Evolutionary conservation across 2,888 invertebrate genomes (phyloP).

Genomic region (Phyllotreta cruciferae): DNA sequence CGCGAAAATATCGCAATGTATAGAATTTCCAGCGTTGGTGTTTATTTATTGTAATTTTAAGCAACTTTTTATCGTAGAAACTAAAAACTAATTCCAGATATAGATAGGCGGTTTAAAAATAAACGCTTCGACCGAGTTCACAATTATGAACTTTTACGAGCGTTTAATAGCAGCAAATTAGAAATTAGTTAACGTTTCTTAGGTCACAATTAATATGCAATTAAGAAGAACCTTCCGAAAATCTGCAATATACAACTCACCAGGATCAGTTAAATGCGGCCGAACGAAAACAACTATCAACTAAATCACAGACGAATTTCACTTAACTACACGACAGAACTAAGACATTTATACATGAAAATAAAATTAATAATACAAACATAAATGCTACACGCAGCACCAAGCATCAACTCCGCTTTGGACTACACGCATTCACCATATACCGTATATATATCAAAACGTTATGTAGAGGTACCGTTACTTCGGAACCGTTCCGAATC

Average conservation of each 20-base stretch:
- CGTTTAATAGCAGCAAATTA: no score
- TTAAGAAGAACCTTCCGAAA: no score
- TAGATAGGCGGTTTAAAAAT: no score
- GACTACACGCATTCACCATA: conserved; percentile 29
- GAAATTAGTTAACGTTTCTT: no score
- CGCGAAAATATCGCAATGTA: no score
- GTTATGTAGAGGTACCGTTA: conserved; percentile 27
- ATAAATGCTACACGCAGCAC: conserved; percentile 32
- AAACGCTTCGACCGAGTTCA: no score
- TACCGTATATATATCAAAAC: conserved; percentile 20
- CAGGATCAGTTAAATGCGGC: conserved; percentile 11
- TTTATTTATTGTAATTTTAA: no score
- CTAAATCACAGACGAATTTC: conserved; percentile 39
- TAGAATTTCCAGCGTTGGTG: no score
- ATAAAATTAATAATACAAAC: conserved; percentile 35
- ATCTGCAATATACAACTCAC: conserved; percentile 6
- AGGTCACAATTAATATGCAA: no score
- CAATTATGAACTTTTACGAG: no score
- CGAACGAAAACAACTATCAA: conserved; percentile 17
- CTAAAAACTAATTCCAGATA: no score
- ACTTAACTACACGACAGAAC: conserved; percentile 30
- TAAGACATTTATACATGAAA: conserved; percentile 29
- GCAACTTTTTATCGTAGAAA: no score
- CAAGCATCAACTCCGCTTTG: conserved; percentile 32
- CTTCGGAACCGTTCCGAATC: conserved; percentile 17